Conservation (phyloP, 1,140 invertebrate genomes). For the Oppia nitens region DNA sequence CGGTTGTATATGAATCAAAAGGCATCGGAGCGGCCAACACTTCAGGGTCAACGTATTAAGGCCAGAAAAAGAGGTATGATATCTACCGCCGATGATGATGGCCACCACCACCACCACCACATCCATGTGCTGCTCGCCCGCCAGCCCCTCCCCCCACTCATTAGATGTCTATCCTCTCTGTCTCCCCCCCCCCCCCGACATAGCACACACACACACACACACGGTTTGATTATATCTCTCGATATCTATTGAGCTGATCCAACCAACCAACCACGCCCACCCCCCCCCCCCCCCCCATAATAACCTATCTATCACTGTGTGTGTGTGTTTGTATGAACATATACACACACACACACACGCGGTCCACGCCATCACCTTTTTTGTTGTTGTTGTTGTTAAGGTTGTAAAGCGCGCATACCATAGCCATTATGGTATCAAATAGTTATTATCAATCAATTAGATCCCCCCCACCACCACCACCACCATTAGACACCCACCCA, state of each 20-base stretch:
- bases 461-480: no score
- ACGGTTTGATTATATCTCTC: background rate
- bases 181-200: background rate
- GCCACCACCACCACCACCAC: background rate
- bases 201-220: constrained; percentile 20
- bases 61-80: constrained; percentile 93
- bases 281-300: no score
- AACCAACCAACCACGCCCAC: no score
- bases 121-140: background rate
- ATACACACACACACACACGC: no score
- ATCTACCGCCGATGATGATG: constrained; percentile 9
- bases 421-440: no score
- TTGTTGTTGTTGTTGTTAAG: no score
- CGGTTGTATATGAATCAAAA: constrained; percentile 97
- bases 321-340: no score
- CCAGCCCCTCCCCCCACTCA: background rate
- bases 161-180: background rate
- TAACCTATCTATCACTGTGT: no score
- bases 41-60: constrained; percentile 99
- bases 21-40: constrained; percentile 90
- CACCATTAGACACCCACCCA: no score
- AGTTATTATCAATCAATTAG: no score
- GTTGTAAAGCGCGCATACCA: no score
- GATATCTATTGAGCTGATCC: background rate
- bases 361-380: no score